These are phyloP conservation scores for Pristionchus arcanus DNA, from an alignment of 2,888 invertebrate species.

Conservation along the genomic window DNA sequence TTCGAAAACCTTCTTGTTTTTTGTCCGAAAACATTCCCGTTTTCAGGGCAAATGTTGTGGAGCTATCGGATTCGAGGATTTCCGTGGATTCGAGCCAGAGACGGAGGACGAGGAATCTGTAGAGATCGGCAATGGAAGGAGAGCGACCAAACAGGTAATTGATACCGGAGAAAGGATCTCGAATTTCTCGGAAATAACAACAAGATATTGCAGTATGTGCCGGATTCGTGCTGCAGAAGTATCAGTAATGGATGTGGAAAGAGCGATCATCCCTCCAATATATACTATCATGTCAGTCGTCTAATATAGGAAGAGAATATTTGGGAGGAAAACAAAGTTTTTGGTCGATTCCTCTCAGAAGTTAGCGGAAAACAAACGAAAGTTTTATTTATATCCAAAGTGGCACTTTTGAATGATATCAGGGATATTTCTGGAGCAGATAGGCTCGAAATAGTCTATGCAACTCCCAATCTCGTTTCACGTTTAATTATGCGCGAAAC, in stretches of 20 bases:
- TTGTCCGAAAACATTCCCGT: not conserved
- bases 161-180: not conserved
- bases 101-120: conserved; percentile 16
- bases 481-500: not conserved
- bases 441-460: not conserved
- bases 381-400: not conserved
- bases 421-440: not conserved
- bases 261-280: conserved; percentile 56
- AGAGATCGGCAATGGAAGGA: conserved; percentile 31
- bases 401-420: not conserved
- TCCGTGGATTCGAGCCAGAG: conserved; percentile 43
- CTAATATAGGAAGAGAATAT: too few species aligned
- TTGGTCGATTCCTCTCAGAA: too few species aligned
- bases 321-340: too few species aligned
- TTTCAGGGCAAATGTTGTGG: conserved; percentile 55
- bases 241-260: conserved; percentile 51
- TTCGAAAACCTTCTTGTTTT: not conserved
- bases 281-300: conserved; percentile 50
- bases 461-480: not conserved
- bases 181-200: not conserved
- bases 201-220: conserved; percentile 51
- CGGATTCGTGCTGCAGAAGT: conserved; percentile 55
- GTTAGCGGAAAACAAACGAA: too few species aligned
- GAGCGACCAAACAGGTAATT: conserved; percentile 37
- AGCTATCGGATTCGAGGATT: conserved; percentile 53